Conservation (phyloP, 2,888 invertebrate species). For the Pammene aurita region DNA sequence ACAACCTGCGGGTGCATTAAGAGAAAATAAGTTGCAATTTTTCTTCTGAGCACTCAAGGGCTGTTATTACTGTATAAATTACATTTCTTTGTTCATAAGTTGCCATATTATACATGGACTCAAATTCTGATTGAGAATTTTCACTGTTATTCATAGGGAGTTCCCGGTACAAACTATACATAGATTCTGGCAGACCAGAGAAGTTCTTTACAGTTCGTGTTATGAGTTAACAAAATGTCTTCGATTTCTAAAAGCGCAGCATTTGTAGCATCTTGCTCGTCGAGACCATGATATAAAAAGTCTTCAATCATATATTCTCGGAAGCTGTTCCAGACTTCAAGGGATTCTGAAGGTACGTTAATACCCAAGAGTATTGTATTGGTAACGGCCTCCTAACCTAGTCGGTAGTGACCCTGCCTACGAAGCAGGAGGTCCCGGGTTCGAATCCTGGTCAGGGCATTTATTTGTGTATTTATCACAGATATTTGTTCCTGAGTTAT, state of each 20-base stretch:
- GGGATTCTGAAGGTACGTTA: constrained; percentile 21
- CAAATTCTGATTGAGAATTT: constrained; percentile 7
- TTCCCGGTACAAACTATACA: not conserved
- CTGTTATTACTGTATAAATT: too few species aligned
- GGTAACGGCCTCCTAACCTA: too few species aligned
- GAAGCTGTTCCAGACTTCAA: constrained; percentile 3
- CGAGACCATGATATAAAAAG: constrained; percentile 3
- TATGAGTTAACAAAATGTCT: constrained; percentile 1
- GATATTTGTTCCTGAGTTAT: too few species aligned
- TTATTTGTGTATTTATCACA: too few species aligned
- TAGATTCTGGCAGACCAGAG: constrained; percentile 6
- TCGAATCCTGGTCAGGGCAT: too few species aligned
- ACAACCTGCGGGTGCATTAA: too few species aligned
- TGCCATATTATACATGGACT: constrained; percentile 1
- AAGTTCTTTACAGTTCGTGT: constrained; percentile 13
- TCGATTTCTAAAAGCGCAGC: constrained; percentile 9
- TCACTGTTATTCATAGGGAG: not conserved
- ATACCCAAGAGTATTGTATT: constrained; percentile 7
- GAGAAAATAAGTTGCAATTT: too few species aligned
- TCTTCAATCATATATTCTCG: constrained; percentile 3
- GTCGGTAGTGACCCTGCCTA: too few species aligned
- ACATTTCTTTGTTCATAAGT: too few species aligned
- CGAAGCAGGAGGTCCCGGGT: too few species aligned
- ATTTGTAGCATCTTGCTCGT: constrained; percentile 3
- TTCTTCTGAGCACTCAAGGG: too few species aligned